Percentiles rank a stretch among this genome's conserved stretches.
Conservation (phyloP, 92 coral and sea anemone species). For the Phenganax subtilis region DNA sequence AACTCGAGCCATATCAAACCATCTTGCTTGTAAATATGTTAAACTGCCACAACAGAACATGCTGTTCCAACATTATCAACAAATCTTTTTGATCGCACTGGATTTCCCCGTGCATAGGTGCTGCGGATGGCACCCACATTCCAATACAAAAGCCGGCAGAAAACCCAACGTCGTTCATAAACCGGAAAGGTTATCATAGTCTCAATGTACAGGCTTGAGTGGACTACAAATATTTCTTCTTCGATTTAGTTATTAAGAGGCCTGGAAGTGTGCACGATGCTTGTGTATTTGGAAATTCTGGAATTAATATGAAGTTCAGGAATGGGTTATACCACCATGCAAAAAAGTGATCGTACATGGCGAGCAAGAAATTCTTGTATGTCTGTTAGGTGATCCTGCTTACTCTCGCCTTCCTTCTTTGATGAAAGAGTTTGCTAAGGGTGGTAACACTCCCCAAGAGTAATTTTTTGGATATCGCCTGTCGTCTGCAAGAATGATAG, state of each 20-base stretch:
- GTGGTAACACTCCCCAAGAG: conserved; percentile 26
- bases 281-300: conserved; percentile 10
- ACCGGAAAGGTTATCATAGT: conserved; percentile 22
- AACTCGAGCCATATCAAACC: conserved; percentile 28
- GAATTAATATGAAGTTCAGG: conserved; percentile 10
- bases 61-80: conserved; percentile 1
- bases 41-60: neutral
- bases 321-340: conserved; percentile 12
- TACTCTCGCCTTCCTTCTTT: neutral
- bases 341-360: neutral
- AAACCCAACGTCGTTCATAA: conserved; percentile 1
- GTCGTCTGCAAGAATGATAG: conserved; percentile 11
- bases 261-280: conserved; percentile 1
- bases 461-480: conserved; percentile 25
- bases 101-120: conserved; percentile 30
- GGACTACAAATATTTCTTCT: neutral
- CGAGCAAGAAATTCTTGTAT: conserved; percentile 26
- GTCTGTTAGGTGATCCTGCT: conserved; percentile 20
- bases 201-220: conserved; percentile 11
- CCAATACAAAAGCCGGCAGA: conserved; percentile 11
- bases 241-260: neutral
- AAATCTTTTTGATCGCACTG: conserved; percentile 7
- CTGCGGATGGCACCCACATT: conserved; percentile 11
- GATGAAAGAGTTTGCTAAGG: conserved; percentile 9
- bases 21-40: conserved; percentile 41